A percentile compares a stretch with the other conserved stretches of the same genome.
phyloP scores from a whole-genome alignment of 2,888 invertebrate species.

The Lucinisca nassula region DNA sequence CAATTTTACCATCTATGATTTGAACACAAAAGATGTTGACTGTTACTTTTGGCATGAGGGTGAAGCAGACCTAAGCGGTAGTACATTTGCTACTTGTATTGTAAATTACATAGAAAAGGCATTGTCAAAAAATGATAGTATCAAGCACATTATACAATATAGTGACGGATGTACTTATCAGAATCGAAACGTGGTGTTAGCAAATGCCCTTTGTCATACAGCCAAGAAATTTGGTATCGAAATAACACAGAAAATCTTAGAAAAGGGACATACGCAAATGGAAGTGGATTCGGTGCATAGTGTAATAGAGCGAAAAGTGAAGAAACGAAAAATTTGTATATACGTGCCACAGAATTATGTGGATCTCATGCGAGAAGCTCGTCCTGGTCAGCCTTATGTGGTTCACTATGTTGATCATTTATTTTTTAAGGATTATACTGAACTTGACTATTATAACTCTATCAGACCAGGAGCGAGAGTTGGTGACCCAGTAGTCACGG shows the following conservation, averaged over 20 bases:
- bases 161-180: constrained; percentile 57
- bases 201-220: constrained; percentile 41
- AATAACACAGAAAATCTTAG: constrained; percentile 50
- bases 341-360: constrained; percentile 48
- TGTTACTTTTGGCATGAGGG: constrained; percentile 61
- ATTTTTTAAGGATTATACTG: constrained; percentile 39
- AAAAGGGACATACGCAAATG: constrained; percentile 60
- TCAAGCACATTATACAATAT: constrained; percentile 43
- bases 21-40: constrained; percentile 28
- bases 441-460: constrained; percentile 23
- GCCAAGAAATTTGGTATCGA: constrained; percentile 18
- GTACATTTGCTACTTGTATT: constrained; percentile 41
- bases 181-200: constrained; percentile 25
- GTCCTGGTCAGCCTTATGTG: constrained; percentile 25
- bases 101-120: constrained; percentile 18
- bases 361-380: constrained; percentile 13
- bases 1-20: constrained; percentile 50
- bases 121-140: neutral
- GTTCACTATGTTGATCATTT: constrained; percentile 41
- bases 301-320: constrained; percentile 39
- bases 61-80: constrained; percentile 32
- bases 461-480: constrained; percentile 38
- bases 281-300: constrained; percentile 57
- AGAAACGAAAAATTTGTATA: constrained; percentile 36
- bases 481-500: constrained; percentile 53